Base-by-base conservation (phyloP, 2,888 invertebrate species). In the Ormyrus pomaceus region DNA sequence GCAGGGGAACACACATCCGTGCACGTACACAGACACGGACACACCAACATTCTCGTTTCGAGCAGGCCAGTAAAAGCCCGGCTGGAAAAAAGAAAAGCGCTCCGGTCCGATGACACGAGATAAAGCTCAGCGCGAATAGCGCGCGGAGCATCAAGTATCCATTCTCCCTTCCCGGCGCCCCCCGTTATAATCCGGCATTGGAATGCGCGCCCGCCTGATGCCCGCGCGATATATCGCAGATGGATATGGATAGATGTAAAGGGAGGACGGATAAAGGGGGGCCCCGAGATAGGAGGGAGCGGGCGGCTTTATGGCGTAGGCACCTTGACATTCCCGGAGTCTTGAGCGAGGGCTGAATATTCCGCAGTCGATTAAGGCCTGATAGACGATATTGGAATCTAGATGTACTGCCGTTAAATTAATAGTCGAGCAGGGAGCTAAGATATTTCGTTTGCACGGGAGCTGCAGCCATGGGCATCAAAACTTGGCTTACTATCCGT, bases 321-420 rank as follows among this genome's bases (percentile, higher is more conserved):
- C 50, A 66, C 75, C 66, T 76, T 71, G 71, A 75, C 66, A 80
- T 80, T 75, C 75, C 71, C 4, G 11, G 64, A 11, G n/a, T n/a
- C 46, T 9, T 11, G 6, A 1, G 6, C 56, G 11, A 62, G 66
- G 79, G 64, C 8, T 45, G 83, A 84, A 87, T 86, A 85, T 83
- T 84, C 77, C 66, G 79, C n/a, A 83, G 84, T 85, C 86, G 84
- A 86, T 88, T 86, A 86, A 79, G 80, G 65, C 80, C 80, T 73
- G 45, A 34, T 34, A 13, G 62, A 9, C 83, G 86, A 86, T 88
- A 88, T 89, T 86, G 88, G 88, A 89, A 87, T 86, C 83, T 85
- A 83, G 77, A 80, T 78, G 68, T 80, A 75, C 82, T 69, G 83
- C 84, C 86, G 87, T 87, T 86, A 86, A 88, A 88, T 88, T 87